Conservation (phyloP, 2,888 invertebrate genomes). For the Dynastes hyllus region DNA sequence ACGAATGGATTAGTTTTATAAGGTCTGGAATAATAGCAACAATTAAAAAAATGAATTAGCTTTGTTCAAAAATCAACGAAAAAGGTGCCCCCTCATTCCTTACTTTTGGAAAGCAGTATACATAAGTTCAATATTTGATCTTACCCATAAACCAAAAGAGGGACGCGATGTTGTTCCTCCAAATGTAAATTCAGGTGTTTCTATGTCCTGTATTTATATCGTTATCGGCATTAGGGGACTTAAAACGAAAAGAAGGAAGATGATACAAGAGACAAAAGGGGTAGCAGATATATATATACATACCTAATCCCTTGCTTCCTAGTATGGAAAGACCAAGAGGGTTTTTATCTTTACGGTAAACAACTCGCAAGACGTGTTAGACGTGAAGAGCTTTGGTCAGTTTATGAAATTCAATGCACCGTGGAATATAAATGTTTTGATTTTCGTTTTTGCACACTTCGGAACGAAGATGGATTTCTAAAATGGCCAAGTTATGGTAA, state of each 20-base stretch:
- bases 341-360: constrained; percentile 27
- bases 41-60: too few relatives aligned
- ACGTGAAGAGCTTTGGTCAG: constrained; percentile 38
- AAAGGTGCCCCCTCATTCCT: too few relatives aligned
- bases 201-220: constrained; percentile 23
- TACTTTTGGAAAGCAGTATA: too few relatives aligned
- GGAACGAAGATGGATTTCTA: constrained; percentile 20
- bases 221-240: constrained; percentile 9
- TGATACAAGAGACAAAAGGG: constrained; percentile 26
- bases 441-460: constrained; percentile 39
- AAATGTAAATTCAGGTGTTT: constrained; percentile 54
- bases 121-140: too few relatives aligned
- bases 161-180: constrained; percentile 1
- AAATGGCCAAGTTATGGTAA: constrained; percentile 39
- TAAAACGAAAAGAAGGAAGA: constrained; percentile 27
- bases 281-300: background rate
- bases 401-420: constrained; percentile 51
- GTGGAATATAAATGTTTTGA: constrained; percentile 47
- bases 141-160: too few relatives aligned
- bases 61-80: too few relatives aligned
- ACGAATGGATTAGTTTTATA: too few relatives aligned
- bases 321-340: background rate
- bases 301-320: background rate
- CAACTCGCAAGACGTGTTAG: background rate
- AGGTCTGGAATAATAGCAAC: too few relatives aligned